These are phyloP conservation scores for Microtus obscurus DNA, from an alignment of 2,797 vertebrate genomes.

Conservation along the genomic window DNA sequence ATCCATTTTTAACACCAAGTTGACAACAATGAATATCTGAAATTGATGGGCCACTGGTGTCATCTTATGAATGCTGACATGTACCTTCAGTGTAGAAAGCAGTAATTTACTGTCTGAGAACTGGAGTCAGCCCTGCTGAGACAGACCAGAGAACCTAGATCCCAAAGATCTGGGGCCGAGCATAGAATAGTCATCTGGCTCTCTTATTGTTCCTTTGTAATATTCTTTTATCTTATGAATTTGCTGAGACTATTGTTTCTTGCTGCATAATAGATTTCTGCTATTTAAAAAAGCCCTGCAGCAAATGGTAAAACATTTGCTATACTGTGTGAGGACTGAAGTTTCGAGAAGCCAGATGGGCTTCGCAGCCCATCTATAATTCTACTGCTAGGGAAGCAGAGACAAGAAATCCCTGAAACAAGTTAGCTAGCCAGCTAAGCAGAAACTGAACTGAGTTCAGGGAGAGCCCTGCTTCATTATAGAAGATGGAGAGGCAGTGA, in stretches of 20 bases:
- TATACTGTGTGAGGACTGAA: not conserved
- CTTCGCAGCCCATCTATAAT: not conserved
- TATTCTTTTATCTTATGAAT: constrained; percentile 38
- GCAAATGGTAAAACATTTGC: not conserved
- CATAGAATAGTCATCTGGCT: not conserved
- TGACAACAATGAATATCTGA: not conserved
- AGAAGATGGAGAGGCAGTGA: not conserved
- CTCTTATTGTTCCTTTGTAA: not conserved
- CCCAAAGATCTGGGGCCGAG: not conserved
- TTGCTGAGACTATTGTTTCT: constrained; percentile 14
- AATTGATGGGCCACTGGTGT: not conserved
- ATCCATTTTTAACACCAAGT: not conserved
- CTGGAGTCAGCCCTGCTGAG: not conserved
- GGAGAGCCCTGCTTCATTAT: not conserved
- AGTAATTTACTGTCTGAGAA: not conserved
- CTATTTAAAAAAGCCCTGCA: not conserved
- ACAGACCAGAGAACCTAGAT: not conserved
- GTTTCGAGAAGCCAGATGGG: not conserved
- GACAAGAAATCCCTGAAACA: not conserved
- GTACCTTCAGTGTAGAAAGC: not conserved
- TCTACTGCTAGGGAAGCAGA: not conserved
- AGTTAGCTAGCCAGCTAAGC: not conserved
- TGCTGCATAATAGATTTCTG: not conserved
- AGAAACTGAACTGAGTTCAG: not conserved
- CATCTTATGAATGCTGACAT: not conserved